phyloP scores from a whole-genome alignment of 2,888 invertebrate genomes.

The Slavum lentiscoides region DNA sequence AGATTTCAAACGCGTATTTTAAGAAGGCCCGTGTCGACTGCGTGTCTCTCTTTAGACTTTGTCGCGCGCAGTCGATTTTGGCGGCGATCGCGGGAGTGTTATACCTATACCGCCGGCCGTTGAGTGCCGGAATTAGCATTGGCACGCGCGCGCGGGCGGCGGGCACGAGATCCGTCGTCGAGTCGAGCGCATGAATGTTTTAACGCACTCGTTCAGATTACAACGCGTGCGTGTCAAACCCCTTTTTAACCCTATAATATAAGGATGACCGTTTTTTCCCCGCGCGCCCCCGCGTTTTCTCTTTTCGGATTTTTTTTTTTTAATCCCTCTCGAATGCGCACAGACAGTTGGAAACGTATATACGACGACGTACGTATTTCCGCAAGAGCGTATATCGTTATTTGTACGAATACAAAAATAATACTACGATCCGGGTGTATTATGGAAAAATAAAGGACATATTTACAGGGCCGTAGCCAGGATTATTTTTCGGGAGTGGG shows the following conservation, averaged over 20 bases:
- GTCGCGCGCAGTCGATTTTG: neutral
- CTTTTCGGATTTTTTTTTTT: slow-evolving; percentile 28
- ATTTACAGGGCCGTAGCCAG: no score
- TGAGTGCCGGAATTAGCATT: slow-evolving; percentile 41
- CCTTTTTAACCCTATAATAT: slow-evolving; percentile 40
- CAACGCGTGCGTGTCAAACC: neutral
- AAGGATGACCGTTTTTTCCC: neutral
- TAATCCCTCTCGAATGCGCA: neutral
- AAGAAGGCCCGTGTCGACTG: slow-evolving; percentile 26
- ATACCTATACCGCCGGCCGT: no score
- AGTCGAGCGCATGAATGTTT: slow-evolving; percentile 48
- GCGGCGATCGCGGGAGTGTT: neutral
- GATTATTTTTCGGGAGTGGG: no score
- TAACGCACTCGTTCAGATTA: slow-evolving; percentile 38
- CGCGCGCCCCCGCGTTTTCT: neutral
- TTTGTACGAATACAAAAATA: no score
- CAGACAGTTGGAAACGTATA: no score
- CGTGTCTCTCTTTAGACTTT: no score
- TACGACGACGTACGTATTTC: no score
- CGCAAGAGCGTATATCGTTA: no score
- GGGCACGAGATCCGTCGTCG: slow-evolving; percentile 40
- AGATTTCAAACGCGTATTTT: slow-evolving; percentile 53
- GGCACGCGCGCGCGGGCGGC: neutral
- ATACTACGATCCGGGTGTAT: no score
- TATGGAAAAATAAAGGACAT: no score